Conservation (phyloP, 2,888 invertebrate genomes). For the Encarsia formosa region DNA sequence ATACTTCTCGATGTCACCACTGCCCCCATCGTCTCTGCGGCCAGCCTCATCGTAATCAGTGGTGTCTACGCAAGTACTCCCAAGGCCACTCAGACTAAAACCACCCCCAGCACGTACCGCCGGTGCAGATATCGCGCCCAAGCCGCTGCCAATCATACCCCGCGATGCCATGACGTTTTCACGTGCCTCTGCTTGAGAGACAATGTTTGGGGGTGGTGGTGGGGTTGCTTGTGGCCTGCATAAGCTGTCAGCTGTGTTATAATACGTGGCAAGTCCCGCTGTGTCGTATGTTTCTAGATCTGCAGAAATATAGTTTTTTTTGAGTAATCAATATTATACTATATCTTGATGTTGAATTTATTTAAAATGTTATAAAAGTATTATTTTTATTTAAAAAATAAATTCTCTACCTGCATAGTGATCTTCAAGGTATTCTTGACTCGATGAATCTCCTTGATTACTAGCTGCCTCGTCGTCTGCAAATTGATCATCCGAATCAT, state of each 20-base stretch:
- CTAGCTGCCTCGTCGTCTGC: slow-evolving; percentile 59
- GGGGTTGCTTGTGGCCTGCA: slow-evolving; percentile 45
- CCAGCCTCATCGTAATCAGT: slow-evolving; percentile 49
- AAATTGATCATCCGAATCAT: slow-evolving; percentile 57
- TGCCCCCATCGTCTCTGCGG: slow-evolving; percentile 38
- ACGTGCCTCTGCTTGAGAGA: slow-evolving; percentile 39
- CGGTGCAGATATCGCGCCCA: slow-evolving; percentile 35
- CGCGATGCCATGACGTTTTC: slow-evolving; percentile 37
- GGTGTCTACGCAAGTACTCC: slow-evolving; percentile 34
- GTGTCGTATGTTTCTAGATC: slow-evolving; percentile 53
- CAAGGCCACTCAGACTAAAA: slow-evolving; percentile 31
- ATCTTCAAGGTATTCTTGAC: slow-evolving; percentile 56
- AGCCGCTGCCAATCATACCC: no score
- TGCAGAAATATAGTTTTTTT: slow-evolving; percentile 30
- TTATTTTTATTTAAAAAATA: not conserved
- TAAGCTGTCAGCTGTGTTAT: slow-evolving; percentile 47
- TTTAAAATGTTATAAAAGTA: not conserved
- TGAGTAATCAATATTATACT: no score
- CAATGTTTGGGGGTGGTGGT: slow-evolving; percentile 35
- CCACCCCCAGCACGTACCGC: slow-evolving; percentile 18
- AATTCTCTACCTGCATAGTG: slow-evolving; percentile 45
- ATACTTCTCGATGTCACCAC: slow-evolving; percentile 85
- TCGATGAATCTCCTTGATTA: slow-evolving; percentile 55
- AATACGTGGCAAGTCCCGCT: slow-evolving; percentile 48
- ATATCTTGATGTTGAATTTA: no score